A percentile compares a stretch with the other conserved stretches of the same genome.
Conservation (phyloP, 2,113 vertebrate species). For the Urocynchramus pylzowi region DNA sequence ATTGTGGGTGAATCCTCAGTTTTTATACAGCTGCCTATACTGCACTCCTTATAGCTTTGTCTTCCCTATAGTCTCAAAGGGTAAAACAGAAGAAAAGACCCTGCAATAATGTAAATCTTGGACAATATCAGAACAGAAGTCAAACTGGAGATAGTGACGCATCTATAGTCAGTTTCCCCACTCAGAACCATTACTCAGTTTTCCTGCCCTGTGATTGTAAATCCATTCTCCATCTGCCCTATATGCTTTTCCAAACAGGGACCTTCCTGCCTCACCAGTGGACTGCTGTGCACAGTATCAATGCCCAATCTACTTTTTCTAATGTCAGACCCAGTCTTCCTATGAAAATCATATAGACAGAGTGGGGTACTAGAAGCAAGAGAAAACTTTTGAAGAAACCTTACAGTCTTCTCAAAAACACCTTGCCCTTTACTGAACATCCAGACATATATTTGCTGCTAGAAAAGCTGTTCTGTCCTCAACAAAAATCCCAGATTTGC, state of each 20-base stretch:
- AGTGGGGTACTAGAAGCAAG: not conserved
- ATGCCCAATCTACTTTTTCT: not conserved
- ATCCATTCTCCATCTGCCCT: not conserved
- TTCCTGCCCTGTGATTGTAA: not conserved
- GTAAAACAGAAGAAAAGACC: not conserved
- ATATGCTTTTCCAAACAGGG: not conserved
- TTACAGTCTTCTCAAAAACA: not conserved
- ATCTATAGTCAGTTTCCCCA: not conserved
- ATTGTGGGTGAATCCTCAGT: not conserved
- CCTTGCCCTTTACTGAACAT: not conserved
- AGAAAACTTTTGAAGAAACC: not conserved
- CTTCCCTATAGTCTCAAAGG: not conserved
- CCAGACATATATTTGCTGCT: not conserved
- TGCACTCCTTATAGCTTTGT: not conserved
- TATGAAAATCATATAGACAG: not conserved
- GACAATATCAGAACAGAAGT: not conserved
- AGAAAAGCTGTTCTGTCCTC: not conserved
- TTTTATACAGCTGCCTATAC: not conserved
- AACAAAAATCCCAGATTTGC: not conserved
- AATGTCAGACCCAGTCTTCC: not conserved
- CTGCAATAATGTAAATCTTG: not conserved
- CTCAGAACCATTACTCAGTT: not conserved
- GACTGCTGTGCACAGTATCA: not conserved
- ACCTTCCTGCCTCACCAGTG: not conserved
- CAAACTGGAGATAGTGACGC: not conserved